phyloP scores from a whole-genome alignment of 2,888 invertebrate genomes.

The Luperina testacea region DNA sequence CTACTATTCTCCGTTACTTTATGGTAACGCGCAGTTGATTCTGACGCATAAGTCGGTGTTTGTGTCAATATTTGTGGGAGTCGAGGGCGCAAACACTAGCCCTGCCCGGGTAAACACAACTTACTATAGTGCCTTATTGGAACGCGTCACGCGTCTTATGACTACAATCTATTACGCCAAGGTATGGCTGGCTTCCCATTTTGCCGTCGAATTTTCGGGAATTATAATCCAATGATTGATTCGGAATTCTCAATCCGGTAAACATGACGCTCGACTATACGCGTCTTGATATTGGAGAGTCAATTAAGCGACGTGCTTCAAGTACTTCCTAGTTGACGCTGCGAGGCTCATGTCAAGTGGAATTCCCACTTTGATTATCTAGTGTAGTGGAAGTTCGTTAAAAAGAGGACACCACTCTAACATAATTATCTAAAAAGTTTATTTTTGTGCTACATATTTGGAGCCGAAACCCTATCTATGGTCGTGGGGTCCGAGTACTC shows the following conservation, averaged over 20 bases:
- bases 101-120: slow-evolving; percentile 73
- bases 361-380: slow-evolving; percentile 41
- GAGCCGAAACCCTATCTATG: background rate
- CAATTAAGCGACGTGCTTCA: slow-evolving; percentile 41
- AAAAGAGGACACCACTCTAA: background rate
- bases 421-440: slow-evolving; percentile 16
- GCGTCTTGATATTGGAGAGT: slow-evolving; percentile 48
- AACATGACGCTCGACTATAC: slow-evolving; percentile 23
- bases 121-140: slow-evolving; percentile 50
- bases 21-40: slow-evolving; percentile 71
- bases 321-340: slow-evolving; percentile 48
- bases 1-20: slow-evolving; percentile 28
- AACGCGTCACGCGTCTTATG: slow-evolving; percentile 71
- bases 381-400: slow-evolving; percentile 25
- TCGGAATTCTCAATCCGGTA: slow-evolving; percentile 24
- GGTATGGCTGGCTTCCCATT: slow-evolving; percentile 36
- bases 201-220: slow-evolving; percentile 28
- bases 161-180: slow-evolving; percentile 74
- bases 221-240: slow-evolving; percentile 31
- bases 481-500: background rate
- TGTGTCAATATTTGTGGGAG: slow-evolving; percentile 83
- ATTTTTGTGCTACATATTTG: background rate
- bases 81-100: slow-evolving; percentile 69
- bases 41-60: slow-evolving; percentile 76
- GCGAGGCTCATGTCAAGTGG: slow-evolving; percentile 29